These are phyloP conservation scores for Steinernema scapterisci DNA, from an alignment of 2,888 invertebrate species.

Conservation along the genomic window DNA sequence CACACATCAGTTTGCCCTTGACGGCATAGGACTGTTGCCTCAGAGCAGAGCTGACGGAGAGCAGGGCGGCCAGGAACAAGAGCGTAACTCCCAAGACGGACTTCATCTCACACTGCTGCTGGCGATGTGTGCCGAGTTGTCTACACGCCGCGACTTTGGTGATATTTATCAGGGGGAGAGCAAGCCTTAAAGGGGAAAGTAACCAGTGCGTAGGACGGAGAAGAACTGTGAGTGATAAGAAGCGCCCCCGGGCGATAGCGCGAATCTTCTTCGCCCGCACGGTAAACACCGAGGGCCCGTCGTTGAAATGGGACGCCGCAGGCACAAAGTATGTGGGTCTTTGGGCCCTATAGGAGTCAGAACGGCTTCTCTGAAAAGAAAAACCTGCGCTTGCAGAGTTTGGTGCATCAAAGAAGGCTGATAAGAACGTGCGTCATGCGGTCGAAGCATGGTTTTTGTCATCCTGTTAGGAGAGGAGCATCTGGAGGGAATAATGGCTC, in stretches of 20 bases:
- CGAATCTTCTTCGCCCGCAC: not conserved
- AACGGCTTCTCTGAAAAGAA: not conserved
- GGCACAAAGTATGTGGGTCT: too few species aligned
- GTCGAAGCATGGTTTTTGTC: too few species aligned
- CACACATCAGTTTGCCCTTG: conserved; percentile 50
- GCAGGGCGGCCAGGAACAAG: conserved; percentile 43
- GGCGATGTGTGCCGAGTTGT: conserved; percentile 13
- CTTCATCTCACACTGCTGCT: not conserved
- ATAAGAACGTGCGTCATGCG: not conserved
- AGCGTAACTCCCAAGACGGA: conserved; percentile 36
- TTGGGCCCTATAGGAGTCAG: too few species aligned
- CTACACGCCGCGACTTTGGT: not conserved
- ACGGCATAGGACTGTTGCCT: conserved; percentile 53
- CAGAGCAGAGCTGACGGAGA: conserved; percentile 48
- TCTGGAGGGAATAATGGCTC: too few species aligned
- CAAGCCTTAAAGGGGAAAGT: not conserved
- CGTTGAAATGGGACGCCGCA: too few species aligned
- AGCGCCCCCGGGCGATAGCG: not conserved
- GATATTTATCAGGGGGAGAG: not conserved
- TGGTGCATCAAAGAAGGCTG: conserved; percentile 9
- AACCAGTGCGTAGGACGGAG: not conserved
- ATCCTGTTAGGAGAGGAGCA: too few species aligned
- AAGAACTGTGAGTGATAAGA: conserved; percentile 1
- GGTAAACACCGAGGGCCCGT: not conserved
- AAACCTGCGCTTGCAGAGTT: not conserved